phyloP scores from a whole-genome alignment of 2,797 vertebrate genomes.

The Scarus forsteni region DNA sequence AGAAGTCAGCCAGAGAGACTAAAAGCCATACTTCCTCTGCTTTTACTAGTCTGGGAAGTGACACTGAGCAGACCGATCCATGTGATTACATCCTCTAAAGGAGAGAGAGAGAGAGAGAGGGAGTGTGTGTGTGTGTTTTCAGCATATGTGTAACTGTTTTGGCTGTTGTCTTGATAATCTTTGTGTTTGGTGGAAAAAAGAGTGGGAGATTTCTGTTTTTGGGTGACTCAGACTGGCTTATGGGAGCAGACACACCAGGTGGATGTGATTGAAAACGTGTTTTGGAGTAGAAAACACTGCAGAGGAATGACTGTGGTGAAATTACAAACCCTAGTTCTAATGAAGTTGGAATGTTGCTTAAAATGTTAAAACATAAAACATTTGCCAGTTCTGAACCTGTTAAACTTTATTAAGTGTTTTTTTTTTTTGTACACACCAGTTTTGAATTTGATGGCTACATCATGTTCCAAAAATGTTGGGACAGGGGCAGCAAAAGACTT shows the following conservation, averaged over 20 bases:
- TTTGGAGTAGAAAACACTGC: conserved; percentile 19
- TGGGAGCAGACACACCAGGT: conserved; percentile 55
- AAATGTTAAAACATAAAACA: too few species aligned
- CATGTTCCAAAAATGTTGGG: too few species aligned
- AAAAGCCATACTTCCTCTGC: conserved; percentile 79
- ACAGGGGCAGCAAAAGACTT: too few species aligned
- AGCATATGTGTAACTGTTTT: conserved; percentile 26
- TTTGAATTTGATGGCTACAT: too few species aligned
- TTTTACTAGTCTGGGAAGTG: conserved; percentile 54
- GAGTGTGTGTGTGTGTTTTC: neutral
- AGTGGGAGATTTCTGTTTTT: conserved; percentile 13
- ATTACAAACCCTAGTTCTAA: too few species aligned
- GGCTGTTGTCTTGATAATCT: conserved; percentile 13
- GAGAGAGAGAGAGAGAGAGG: neutral
- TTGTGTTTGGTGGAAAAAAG: conserved; percentile 12
- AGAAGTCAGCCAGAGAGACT: conserved; percentile 22
- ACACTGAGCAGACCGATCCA: conserved; percentile 76
- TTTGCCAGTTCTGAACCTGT: too few species aligned
- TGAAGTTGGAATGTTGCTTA: too few species aligned
- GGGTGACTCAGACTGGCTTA: conserved; percentile 28
- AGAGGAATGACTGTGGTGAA: neutral
- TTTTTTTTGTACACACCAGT: too few species aligned
- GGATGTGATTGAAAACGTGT: conserved; percentile 58
- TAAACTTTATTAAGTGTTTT: too few species aligned
- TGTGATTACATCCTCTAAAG: conserved; percentile 68